phyloP scores from a whole-genome alignment of 2,113 vertebrate species.

The Dicerorhinus sumatrensis region DNA sequence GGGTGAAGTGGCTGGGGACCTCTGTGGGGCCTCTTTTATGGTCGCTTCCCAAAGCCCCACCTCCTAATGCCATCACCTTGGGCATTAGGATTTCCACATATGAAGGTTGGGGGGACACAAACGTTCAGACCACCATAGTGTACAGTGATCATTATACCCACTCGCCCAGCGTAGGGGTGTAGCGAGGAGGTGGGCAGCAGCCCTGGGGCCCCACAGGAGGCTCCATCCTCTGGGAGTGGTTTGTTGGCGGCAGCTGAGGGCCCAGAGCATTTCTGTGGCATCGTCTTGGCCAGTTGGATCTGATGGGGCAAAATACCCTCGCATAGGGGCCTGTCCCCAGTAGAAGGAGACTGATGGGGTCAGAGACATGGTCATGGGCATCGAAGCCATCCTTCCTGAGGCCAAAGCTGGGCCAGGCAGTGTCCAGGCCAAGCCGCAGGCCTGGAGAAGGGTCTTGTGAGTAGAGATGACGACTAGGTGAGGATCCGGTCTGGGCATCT shows the following conservation, averaged over 20 bases:
- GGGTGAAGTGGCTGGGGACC: neutral
- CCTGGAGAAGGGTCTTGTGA: neutral
- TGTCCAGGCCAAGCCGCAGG: neutral
- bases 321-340: neutral
- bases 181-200: neutral
- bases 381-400: neutral
- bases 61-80: neutral
- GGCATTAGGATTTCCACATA: neutral
- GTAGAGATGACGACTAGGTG: too few relatives aligned
- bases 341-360: neutral
- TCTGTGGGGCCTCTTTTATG: neutral
- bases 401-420: neutral
- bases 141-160: neutral
- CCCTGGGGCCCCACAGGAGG: neutral
- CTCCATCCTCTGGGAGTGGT: neutral
- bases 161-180: neutral
- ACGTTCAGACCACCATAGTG: neutral
- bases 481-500: neutral
- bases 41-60: neutral
- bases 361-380: neutral
- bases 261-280: neutral
- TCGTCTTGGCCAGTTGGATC: neutral
- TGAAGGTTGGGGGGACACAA: neutral
- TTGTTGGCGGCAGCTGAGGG: neutral
- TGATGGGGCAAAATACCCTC: neutral